Percentiles rank a stretch among this genome's conserved stretches.
These are phyloP conservation scores for Tylochromis polylepis DNA, from an alignment of 2,113 vertebrate species.

Conservation along the genomic window DNA sequence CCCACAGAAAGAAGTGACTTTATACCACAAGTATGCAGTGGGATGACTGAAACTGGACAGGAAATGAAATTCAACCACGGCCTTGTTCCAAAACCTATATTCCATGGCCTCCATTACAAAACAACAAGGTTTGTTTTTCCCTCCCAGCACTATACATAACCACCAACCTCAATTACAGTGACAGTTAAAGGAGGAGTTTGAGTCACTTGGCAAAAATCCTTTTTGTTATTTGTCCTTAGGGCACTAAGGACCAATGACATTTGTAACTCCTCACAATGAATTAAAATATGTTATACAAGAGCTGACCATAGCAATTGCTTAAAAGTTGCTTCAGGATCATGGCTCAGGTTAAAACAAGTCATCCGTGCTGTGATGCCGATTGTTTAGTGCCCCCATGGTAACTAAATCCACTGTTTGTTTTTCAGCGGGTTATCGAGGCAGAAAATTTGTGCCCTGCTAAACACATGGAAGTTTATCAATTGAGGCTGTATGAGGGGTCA, in stretches of 20 bases:
- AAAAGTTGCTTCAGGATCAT: neutral
- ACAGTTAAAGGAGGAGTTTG: constrained; percentile 24
- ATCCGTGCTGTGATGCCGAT: constrained; percentile 3
- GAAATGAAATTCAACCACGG: constrained; percentile 45
- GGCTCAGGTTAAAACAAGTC: neutral
- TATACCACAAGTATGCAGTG: constrained; percentile 44
- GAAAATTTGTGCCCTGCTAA: constrained; percentile 28
- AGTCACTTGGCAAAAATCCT: neutral
- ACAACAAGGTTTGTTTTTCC: constrained; percentile 12
- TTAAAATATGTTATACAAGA: neutral
- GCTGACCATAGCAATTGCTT: neutral
- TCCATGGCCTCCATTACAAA: constrained; percentile 38
- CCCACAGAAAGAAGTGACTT: constrained; percentile 37
- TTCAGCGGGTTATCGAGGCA: constrained; percentile 25
- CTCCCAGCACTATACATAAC: neutral
- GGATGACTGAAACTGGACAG: constrained; percentile 47
- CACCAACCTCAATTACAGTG: constrained; percentile 9
- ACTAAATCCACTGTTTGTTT: neutral
- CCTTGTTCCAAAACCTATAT: constrained; percentile 32
- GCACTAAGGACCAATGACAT: neutral
- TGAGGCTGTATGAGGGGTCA: neutral
- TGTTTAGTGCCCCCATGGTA: constrained; percentile 13
- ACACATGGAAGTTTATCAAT: constrained; percentile 6
- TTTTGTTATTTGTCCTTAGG: neutral
- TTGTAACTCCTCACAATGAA: neutral